These are phyloP conservation scores for Platichthys flesus DNA, from an alignment of 2,113 vertebrate species.

Conservation along the genomic window DNA sequence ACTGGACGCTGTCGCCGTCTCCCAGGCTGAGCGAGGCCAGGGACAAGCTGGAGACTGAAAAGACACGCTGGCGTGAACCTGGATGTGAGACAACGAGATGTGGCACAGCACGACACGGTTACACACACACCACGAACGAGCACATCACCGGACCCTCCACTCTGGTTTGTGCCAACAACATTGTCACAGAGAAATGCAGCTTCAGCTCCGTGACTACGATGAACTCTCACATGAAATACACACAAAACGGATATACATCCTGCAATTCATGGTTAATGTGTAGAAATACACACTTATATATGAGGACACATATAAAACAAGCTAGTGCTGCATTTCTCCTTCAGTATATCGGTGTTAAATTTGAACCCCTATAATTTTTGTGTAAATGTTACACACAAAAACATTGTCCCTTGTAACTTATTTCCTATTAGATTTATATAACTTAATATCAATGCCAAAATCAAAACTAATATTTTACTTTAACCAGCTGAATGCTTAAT, in stretches of 20 bases:
- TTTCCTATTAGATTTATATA: background rate
- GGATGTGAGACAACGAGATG: conserved; percentile 77
- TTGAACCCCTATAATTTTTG: too few species aligned
- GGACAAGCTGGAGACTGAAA: conserved; percentile 96
- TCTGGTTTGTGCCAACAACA: conserved; percentile 70
- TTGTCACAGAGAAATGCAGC: conserved; percentile 31
- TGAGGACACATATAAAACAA: too few species aligned
- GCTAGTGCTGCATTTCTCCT: too few species aligned
- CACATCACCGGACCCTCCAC: conserved; percentile 58
- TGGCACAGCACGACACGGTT: conserved; percentile 73
- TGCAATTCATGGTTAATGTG: background rate
- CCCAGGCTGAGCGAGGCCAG: conserved; percentile 93
- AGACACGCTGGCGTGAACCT: conserved; percentile 88
- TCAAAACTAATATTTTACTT: background rate
- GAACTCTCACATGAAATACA: background rate
- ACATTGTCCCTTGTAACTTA: background rate
- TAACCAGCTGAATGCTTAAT: background rate
- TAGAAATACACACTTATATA: background rate
- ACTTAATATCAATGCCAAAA: background rate
- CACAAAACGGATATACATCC: background rate
- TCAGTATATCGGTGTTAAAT: too few species aligned
- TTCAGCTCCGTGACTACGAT: conserved; percentile 11
- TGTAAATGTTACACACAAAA: too few species aligned
- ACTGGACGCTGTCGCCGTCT: conserved; percentile 90
- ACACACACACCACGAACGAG: conserved; percentile 59